These are phyloP conservation scores for Percopsis omiscomaycus DNA, from an alignment of 2,797 vertebrate species.

Conservation along the genomic window DNA sequence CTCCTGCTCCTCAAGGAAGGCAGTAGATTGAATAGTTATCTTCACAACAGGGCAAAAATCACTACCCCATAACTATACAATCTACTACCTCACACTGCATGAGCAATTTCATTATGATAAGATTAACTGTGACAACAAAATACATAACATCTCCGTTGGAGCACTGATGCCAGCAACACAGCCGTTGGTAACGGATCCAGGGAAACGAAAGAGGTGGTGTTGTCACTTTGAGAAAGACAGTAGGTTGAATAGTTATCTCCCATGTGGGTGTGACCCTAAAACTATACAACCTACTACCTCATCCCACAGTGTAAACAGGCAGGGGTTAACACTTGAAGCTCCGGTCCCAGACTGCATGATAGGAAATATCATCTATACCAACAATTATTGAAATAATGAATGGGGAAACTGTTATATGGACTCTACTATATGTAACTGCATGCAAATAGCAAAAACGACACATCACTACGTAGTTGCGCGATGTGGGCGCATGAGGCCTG, in stretches of 20 bases:
- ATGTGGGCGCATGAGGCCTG: too few species aligned
- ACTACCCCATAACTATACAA: slow-evolving; percentile 98
- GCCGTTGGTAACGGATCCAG: not conserved
- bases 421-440: too few species aligned
- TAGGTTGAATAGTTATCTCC: slow-evolving; percentile 99
- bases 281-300: slow-evolving; percentile 99
- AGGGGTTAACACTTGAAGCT: not conserved
- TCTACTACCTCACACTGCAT: slow-evolving; percentile 96
- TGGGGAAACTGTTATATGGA: too few species aligned
- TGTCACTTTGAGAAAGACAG: slow-evolving; percentile 97
- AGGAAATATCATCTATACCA: too few species aligned
- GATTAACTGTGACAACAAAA: not conserved
- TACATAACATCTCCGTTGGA: not conserved
- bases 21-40: slow-evolving; percentile 99
- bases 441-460: too few species aligned
- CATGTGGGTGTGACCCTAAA: slow-evolving; percentile 99
- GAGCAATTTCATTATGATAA: slow-evolving; percentile 62
- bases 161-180: not conserved
- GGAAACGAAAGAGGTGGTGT: slow-evolving; percentile 49
- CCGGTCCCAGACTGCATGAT: too few species aligned
- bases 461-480: too few species aligned
- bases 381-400: too few species aligned
- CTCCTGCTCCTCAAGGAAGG: slow-evolving; percentile 90
- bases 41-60: slow-evolving; percentile 91
- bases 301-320: slow-evolving; percentile 85